Conservation (phyloP, 2,888 invertebrate genomes). For the Polyploca ridens region DNA sequence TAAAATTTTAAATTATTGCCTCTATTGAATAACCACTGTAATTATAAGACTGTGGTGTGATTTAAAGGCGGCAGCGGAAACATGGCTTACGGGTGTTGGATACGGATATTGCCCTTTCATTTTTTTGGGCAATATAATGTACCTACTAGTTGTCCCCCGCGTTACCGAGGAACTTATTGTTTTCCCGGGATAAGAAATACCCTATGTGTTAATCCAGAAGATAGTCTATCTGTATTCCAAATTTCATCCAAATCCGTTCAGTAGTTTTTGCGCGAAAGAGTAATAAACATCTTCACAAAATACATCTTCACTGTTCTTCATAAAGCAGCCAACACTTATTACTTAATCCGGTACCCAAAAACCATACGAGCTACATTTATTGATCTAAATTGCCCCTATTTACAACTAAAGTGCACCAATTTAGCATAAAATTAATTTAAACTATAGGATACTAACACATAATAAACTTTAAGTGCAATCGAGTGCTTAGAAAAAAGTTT, state of each 20-base stretch:
- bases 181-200: no score
- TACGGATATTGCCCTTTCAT: no score
- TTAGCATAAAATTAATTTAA: slow-evolving; percentile 47
- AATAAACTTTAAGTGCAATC: slow-evolving; percentile 28
- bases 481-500: not conserved
- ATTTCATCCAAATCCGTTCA: no score
- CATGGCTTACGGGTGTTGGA: no score
- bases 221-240: no score
- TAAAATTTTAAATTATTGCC: not conserved
- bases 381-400: slow-evolving; percentile 39
- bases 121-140: no score
- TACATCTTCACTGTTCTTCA: no score
- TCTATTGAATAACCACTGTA: slow-evolving; percentile 4
- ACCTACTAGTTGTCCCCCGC: no score
- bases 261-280: no score
- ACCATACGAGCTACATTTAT: slow-evolving; percentile 21
- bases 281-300: no score
- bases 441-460: slow-evolving; percentile 40
- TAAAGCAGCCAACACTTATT: slow-evolving; percentile 16
- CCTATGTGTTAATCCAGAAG: no score
- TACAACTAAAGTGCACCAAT: slow-evolving; percentile 41
- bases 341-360: slow-evolving; percentile 15
- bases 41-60: not conserved
- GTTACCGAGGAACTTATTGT: no score
- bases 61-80: not conserved